A percentile compares a stretch with the other conserved stretches of the same genome.
phyloP scores from a whole-genome alignment of 1,140 invertebrate species.

The Camponotus pennsylvanicus region DNA sequence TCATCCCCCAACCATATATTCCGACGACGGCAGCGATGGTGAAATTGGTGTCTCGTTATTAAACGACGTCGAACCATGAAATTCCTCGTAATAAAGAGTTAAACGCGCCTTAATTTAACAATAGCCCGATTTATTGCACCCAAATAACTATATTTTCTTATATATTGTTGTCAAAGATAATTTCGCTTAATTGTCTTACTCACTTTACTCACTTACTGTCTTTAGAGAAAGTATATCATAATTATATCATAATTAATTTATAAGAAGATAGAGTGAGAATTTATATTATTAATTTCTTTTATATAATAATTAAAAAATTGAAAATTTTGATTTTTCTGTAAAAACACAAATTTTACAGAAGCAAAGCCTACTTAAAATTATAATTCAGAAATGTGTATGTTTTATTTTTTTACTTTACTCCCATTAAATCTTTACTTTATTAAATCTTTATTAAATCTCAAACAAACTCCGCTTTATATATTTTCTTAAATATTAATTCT shows the following conservation, averaged over 20 bases:
- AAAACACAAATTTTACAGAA: not conserved
- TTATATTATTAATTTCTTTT: not conserved
- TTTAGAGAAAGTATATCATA: too few species aligned
- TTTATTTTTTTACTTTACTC: not conserved
- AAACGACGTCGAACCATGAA: constrained; percentile 49
- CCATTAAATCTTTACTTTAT: not conserved
- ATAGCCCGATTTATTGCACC: constrained; percentile 5
- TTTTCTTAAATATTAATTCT: not conserved
- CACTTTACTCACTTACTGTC: too few species aligned
- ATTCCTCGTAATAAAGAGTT: constrained; percentile 33
- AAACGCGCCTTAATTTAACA: constrained; percentile 39
- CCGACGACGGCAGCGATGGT: constrained; percentile 4
- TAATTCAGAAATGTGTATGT: not conserved
- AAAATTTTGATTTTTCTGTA: not conserved
- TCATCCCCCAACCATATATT: constrained; percentile 35
- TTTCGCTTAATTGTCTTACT: too few species aligned
- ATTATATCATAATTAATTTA: not conserved
- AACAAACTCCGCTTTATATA: not conserved
- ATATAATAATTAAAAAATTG: too few species aligned
- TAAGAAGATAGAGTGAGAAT: not conserved
- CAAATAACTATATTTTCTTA: not conserved
- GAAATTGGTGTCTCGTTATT: constrained; percentile 50
- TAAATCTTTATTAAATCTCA: not conserved
- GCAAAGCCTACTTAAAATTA: not conserved
- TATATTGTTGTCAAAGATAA: too few species aligned